Percentiles rank a stretch among this genome's conserved stretches.
phyloP scores from a whole-genome alignment of 2,113 vertebrate genomes.

The Laterallus jamaicensis region DNA sequence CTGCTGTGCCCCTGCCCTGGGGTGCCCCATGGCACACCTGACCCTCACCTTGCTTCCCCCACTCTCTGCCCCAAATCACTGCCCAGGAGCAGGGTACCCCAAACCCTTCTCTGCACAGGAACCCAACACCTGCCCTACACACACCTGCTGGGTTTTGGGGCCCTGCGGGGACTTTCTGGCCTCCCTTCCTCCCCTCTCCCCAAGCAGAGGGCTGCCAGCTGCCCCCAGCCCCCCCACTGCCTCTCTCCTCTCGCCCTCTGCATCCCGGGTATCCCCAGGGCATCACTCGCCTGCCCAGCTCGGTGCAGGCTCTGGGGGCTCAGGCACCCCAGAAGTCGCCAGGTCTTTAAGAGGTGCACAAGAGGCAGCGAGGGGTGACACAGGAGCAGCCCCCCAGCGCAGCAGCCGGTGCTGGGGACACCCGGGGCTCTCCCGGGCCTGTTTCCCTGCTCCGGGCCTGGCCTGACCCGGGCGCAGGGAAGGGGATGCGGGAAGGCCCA shows the following conservation, averaged over 20 bases:
- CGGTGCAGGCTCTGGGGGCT: too few relatives aligned
- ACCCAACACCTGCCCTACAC: too few relatives aligned
- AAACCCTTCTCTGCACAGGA: too few relatives aligned
- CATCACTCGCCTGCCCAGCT: rapidly evolving
- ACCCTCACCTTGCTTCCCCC: rapidly evolving
- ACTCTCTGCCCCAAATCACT: rapidly evolving
- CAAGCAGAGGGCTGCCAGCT: neutral
- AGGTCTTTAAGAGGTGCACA: neutral
- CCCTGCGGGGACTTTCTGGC: neutral
- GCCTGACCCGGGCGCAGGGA: too few relatives aligned
- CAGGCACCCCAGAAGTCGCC: neutral
- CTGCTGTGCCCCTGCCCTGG: rapidly evolving
- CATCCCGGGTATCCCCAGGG: neutral
- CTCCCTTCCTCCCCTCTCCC: too few relatives aligned
- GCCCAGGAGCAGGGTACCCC: neutral
- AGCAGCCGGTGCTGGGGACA: neutral
- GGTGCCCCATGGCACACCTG: neutral
- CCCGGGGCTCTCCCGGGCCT: too few relatives aligned
- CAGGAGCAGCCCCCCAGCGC: too few relatives aligned
- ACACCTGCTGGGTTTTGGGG: neutral
- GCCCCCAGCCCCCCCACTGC: too few relatives aligned
- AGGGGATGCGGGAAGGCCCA: neutral
- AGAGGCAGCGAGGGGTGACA: too few relatives aligned
- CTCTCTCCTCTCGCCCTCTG: neutral
- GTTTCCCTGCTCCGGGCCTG: neutral